Evolutionary conservation across 2,888 invertebrate species (phyloP).

Genomic region (Protophormia terraenovae): DNA sequence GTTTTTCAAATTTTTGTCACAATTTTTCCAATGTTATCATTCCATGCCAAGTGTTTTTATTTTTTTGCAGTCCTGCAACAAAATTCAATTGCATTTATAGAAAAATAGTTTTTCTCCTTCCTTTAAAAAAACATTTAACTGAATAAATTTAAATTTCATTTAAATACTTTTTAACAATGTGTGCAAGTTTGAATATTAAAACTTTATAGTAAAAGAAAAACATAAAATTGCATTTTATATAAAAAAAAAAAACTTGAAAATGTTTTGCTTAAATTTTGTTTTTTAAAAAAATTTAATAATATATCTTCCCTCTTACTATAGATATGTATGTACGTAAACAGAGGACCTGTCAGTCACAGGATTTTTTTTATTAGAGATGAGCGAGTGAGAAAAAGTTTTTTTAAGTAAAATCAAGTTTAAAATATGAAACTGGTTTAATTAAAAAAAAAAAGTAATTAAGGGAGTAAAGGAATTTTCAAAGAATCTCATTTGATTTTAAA

Average conservation of each 20-base stretch:
- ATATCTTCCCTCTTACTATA: not conserved
- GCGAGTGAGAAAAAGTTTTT: too few species aligned
- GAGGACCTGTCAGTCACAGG: not conserved
- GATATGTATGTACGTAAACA: not conserved
- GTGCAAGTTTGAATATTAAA: constrained; percentile 41
- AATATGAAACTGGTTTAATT: too few species aligned
- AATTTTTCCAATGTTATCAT: not conserved
- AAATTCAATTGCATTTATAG: constrained; percentile 33
- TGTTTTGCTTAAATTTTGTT: constrained; percentile 5
- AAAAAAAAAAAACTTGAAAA: not conserved
- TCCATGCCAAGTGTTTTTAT: not conserved
- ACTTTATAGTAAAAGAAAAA: not conserved
- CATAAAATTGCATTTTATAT: not conserved
- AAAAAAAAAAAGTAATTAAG: too few species aligned
- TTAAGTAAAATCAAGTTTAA: too few species aligned
- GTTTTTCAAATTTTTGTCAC: not conserved
- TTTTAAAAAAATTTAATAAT: not conserved
- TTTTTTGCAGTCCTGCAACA: not conserved
- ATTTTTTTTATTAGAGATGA: not conserved
- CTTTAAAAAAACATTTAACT: constrained; percentile 6
- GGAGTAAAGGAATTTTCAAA: too few species aligned
- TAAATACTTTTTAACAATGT: constrained; percentile 48
- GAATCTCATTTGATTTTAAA: too few species aligned
- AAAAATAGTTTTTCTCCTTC: constrained; percentile 14
- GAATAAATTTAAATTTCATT: constrained; percentile 42